Percentiles rank a stretch among this genome's conserved stretches.
Evolutionary conservation across 2,888 invertebrate genomes (phyloP).

Genomic region (Ligdia adustata): DNA sequence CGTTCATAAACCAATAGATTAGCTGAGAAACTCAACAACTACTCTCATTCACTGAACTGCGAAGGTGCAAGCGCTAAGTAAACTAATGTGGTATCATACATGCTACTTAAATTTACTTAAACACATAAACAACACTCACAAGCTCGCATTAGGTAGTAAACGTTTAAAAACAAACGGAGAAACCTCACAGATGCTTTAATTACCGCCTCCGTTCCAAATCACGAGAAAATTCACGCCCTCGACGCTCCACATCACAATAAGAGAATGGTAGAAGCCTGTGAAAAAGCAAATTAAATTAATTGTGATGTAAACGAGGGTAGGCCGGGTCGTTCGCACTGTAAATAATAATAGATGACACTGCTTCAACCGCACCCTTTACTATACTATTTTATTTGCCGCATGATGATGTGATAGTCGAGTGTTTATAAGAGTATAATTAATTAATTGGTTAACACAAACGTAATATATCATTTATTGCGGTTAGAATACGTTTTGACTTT

Average conservation of each 20-base stretch:
- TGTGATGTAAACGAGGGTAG: conserved; percentile 81
- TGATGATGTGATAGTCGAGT: conserved; percentile 46
- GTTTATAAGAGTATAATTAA: conserved; percentile 48
- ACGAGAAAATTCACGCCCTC: conserved; percentile 79
- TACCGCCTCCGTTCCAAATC: conserved; percentile 78
- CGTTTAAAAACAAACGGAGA: conserved; percentile 76
- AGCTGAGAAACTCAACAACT: conserved; percentile 9
- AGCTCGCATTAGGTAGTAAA: conserved; percentile 60
- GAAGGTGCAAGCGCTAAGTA: conserved; percentile 7
- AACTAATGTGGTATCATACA: conserved; percentile 39
- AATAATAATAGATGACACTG: conserved; percentile 71
- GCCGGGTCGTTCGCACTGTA: conserved; percentile 64
- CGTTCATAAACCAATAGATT: conserved; percentile 20
- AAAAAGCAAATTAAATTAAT: conserved; percentile 83
- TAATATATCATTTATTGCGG: too few species aligned
- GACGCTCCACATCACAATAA: conserved; percentile 73
- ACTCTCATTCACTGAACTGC: conserved; percentile 6
- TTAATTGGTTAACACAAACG: conserved; percentile 50
- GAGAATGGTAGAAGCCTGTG: conserved; percentile 79
- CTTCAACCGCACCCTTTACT: conserved; percentile 61
- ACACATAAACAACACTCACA: conserved; percentile 54
- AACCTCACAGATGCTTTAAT: conserved; percentile 79
- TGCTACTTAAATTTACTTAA: conserved; percentile 38
- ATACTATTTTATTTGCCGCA: conserved; percentile 58
- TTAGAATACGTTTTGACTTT: too few species aligned